Evolutionary conservation across 2,113 vertebrate species (phyloP).

Genomic region (Grantiella picta): DNA sequence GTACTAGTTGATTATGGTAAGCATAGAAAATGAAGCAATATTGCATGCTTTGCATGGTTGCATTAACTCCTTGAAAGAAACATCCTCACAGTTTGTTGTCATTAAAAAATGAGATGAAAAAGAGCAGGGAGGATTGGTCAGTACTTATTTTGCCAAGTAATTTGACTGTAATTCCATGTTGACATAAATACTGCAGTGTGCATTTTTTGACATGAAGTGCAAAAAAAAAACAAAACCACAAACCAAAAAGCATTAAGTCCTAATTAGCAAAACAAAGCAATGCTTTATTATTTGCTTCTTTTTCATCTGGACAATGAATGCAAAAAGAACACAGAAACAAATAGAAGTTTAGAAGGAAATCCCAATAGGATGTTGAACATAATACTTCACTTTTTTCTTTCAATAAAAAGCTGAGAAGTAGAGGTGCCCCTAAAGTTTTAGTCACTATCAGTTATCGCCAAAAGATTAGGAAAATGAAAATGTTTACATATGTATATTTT

Average conservation of each 20-base stretch:
- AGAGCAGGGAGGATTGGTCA: neutral
- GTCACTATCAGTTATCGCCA: slow-evolving; percentile 38
- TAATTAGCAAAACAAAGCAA: slow-evolving; percentile 73
- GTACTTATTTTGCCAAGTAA: neutral
- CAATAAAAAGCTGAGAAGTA: slow-evolving; percentile 52
- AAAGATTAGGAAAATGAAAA: slow-evolving; percentile 49
- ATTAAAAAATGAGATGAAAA: neutral
- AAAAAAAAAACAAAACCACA: neutral
- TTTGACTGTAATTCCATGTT: neutral
- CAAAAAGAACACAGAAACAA: slow-evolving; percentile 67
- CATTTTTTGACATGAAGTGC: neutral
- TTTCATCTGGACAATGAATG: slow-evolving; percentile 55
- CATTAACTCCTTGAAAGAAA: neutral
- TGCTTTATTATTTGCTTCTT: slow-evolving; percentile 67
- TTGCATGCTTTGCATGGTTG: neutral
- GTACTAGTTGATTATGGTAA: neutral
- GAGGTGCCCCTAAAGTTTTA: slow-evolving; percentile 40
- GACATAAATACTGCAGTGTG: neutral
- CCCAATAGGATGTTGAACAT: slow-evolving; percentile 24
- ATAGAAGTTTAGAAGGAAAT: slow-evolving; percentile 63
- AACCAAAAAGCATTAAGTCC: slow-evolving; percentile 9
- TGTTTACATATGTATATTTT: slow-evolving; percentile 31
- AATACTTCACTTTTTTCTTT: slow-evolving; percentile 55
- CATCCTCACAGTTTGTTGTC: neutral
- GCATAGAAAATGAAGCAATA: neutral